These are phyloP conservation scores for Beroe ovata DNA, from an alignment of 37 sponge, comb jelly and placozoan species.

Conservation along the genomic window DNA sequence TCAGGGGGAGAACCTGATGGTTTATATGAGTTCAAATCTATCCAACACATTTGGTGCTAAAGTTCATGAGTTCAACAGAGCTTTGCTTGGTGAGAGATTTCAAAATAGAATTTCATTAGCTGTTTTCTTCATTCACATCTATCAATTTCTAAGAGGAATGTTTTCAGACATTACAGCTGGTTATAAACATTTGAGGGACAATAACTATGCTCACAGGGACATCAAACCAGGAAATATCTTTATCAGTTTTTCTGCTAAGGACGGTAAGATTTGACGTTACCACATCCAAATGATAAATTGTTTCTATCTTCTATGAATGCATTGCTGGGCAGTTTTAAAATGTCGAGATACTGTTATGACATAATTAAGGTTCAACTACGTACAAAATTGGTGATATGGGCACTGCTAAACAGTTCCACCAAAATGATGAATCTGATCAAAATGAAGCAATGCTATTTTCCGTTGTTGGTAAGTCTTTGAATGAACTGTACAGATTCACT, in stretches of 20 bases:
- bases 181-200: slow-evolving; percentile 8
- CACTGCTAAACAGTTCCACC: slow-evolving; percentile 23
- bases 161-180: slow-evolving; percentile 43
- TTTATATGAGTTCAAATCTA: slow-evolving; percentile 2
- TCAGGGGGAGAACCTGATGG: slow-evolving; percentile 29
- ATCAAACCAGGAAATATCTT: slow-evolving; percentile 47
- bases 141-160: background rate
- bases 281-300: background rate
- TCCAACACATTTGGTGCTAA: slow-evolving; percentile 17
- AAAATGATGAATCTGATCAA: background rate
- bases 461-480: slow-evolving; percentile 17
- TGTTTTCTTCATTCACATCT: too few species aligned
- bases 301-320: background rate
- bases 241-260: background rate
- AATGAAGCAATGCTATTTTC: background rate
- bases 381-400: slow-evolving; percentile 47
- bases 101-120: too few species aligned
- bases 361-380: background rate
- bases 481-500: too few species aligned
- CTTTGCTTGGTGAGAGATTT: slow-evolving; percentile 10
- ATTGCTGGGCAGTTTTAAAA: background rate
- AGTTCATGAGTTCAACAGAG: slow-evolving; percentile 21
- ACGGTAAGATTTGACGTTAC: background rate
- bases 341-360: background rate
- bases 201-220: slow-evolving; percentile 54